Base-by-base conservation (phyloP, 2,797 vertebrate genomes). In the Gouania willdenowi region DNA sequence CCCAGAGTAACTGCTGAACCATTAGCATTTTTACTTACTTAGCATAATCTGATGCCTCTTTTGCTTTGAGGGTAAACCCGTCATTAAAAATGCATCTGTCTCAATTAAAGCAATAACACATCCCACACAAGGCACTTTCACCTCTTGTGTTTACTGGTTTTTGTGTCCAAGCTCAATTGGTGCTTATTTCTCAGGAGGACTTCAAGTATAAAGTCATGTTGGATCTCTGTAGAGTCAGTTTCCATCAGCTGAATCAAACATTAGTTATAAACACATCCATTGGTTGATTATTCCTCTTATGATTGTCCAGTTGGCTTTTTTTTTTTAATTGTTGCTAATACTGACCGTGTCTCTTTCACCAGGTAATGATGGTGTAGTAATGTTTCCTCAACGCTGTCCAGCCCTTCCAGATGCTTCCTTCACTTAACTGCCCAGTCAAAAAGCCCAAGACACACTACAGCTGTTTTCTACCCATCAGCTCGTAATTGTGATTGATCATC, bases 41-140 rank as follows among this genome's bases (percentile, higher is more conserved):
- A 27, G 80, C 80, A 86, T 84, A 78, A 84, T 83, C 61, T 58
- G 69, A 82, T 70, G 59, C 79, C 41, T 77, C 60, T 52, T 36
- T 58, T 12, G 64, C 77, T 76, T 47, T 57, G 44, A 70, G 80
- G 58, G 10, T 65, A 2, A 25, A 19, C 28, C 8, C 4, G 26
- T 64, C 81, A 83, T 87, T 88, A 87, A 86, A 86, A 82, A 87
- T 86, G 71, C 81, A 86, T 86, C 69, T 28, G 54, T 80, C 75
- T 83, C 68, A 75, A 76, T 85, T 81, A 82, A 66, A 27, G 44
- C 8, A 28, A 54, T 68, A 69, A 68, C 26, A 63, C 61, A 38
- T 62, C 41, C 55, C 34, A 54, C 26, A 37, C 18, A 4, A 53
- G 40, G 4, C 31, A 24, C 26, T 29, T 48, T 53, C 40, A 57